Base-by-base conservation (phyloP, 2,797 vertebrate genomes). In the Pelochelys cantorii region DNA sequence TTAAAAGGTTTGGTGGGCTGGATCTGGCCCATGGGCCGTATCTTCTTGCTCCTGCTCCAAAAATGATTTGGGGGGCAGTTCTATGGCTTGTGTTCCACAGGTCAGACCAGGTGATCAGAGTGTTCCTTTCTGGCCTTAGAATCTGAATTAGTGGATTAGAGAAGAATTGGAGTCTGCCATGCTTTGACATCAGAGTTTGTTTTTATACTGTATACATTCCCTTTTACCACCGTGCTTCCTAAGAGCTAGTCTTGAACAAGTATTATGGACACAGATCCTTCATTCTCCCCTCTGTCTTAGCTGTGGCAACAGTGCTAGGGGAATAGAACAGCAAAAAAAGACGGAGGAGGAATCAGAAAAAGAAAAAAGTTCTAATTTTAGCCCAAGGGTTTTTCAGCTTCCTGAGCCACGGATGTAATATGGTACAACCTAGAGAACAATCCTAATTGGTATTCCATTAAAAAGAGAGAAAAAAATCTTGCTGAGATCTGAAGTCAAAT, bases 381-480 rank as follows among this genome's bases (percentile, higher is more conserved):
- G 79, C 84, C 34, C 52, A 65, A 81, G 52, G 4, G 3, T 88
- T 87, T 92, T 92, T 85, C 52, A 79, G 56, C 79, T 31, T 89
- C 83, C 85, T 93, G 83, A 91, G 83, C 84, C 92, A 90, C 59
- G 84, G 85, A 87, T 85, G 81, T 27, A 87, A 59, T 23, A 11
- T 1, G 84, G 68, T 82, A 65, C 83, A 89, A 92, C 56, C 74
- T 84, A 83, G 96, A 95, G 87, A 90, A 93, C 68, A 54, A 95
- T 94, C 90, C 92, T 94, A 93, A 97, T 97, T 97, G 96, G 83
- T 81, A 93, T 94, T 95, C 97, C 96, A 96, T 97, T 97, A 97
- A 91, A 97, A 96, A 95, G 90, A 90, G 81, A 78, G 79, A 37
- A 88, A 90, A 83, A 86, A 90, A 86, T 86, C 94, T 96, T 94